phyloP scores from a whole-genome alignment of 2,113 vertebrate species.

The Barbus barbus region DNA sequence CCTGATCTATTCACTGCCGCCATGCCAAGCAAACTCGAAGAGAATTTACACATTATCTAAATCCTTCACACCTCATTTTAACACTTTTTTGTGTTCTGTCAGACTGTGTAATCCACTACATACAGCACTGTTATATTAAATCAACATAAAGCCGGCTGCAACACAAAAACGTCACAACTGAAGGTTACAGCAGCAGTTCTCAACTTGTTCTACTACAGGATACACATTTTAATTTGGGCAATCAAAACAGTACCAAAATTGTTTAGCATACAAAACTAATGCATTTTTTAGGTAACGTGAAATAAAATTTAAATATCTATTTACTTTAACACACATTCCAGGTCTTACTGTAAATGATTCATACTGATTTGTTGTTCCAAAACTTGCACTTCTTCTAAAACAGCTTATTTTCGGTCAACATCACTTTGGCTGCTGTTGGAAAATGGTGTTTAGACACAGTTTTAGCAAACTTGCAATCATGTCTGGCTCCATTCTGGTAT shows the following conservation, averaged over 20 bases:
- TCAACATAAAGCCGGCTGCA: neutral
- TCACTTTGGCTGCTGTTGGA: no score
- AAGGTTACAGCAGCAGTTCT: neutral
- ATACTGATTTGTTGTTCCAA: no score
- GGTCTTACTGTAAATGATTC: no score
- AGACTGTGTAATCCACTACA: constrained; percentile 4
- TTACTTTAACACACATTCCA: no score
- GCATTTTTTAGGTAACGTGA: neutral
- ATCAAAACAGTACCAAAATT: neutral
- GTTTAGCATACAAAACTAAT: neutral
- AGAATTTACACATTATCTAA: constrained; percentile 26
- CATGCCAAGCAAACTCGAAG: constrained; percentile 1
- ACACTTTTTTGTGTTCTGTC: neutral
- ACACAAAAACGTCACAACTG: neutral
- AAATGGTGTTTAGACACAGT: no score
- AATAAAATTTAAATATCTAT: no score
- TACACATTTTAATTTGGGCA: neutral
- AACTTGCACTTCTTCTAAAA: no score
- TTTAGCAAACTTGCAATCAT: no score
- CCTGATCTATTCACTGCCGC: constrained; percentile 33
- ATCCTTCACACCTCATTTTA: constrained; percentile 29
- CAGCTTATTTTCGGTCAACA: no score
- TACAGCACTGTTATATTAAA: neutral
- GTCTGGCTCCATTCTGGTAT: no score
- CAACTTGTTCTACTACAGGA: neutral